phyloP scores from a whole-genome alignment of 2,797 vertebrate species.

The Anas flavirostris region DNA sequence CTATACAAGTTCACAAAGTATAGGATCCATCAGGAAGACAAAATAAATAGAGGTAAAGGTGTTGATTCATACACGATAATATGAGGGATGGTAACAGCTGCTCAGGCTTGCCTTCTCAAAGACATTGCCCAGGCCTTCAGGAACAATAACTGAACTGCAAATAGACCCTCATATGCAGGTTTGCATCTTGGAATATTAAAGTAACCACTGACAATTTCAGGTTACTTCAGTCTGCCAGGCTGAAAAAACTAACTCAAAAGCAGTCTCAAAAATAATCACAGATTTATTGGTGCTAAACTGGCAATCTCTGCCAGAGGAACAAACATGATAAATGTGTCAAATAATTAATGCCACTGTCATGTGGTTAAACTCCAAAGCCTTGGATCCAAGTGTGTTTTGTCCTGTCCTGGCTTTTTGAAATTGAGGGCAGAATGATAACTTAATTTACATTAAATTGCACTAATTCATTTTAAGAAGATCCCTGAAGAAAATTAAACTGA shows the following conservation, averaged over 20 bases:
- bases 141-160: not conserved
- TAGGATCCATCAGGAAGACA: not conserved
- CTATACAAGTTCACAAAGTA: not conserved
- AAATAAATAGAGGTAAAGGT: not conserved
- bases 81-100: not conserved
- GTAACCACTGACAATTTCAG: not conserved
- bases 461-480: not conserved
- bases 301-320: not conserved
- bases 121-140: not conserved
- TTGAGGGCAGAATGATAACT: not conserved
- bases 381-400: not conserved
- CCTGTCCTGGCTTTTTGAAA: not conserved
- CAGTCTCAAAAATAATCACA: not conserved
- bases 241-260: not conserved
- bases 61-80: not conserved
- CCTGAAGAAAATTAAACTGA: not conserved
- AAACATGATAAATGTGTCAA: not conserved
- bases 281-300: not conserved
- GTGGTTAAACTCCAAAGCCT: not conserved
- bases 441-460: not conserved
- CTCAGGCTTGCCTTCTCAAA: not conserved
- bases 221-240: not conserved
- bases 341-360: not conserved
- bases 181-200: not conserved
- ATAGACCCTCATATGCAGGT: not conserved